Conservation (phyloP, 2,797 vertebrate genomes). For the Sebastes vulpes region DNA sequence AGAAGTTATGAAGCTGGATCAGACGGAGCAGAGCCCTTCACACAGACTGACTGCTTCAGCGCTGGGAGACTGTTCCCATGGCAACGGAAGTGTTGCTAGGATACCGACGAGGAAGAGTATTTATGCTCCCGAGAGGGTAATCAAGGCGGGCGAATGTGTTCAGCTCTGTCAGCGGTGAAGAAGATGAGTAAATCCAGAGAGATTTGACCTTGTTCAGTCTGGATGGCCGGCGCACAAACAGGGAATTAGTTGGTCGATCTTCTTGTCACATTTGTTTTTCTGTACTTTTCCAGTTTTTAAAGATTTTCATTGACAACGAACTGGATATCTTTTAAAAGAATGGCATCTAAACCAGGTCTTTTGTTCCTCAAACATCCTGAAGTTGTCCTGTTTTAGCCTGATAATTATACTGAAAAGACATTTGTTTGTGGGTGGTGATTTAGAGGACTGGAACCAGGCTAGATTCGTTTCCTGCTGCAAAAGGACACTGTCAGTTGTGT, state of each 20-base stretch:
- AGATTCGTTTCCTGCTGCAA: neutral
- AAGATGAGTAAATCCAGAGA: slow-evolving; percentile 10
- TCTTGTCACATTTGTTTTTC: neutral
- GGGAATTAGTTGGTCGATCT: fast-evolving
- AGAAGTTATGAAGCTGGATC: slow-evolving; percentile 32
- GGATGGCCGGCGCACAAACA: neutral
- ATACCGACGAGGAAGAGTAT: slow-evolving; percentile 35
- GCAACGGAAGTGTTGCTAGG: slow-evolving; percentile 63
- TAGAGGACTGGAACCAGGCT: neutral
- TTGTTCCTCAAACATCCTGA: neutral
- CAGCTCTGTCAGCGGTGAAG: neutral
- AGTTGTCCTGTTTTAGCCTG: neutral
- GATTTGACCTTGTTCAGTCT: slow-evolving; percentile 1
- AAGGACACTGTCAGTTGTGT: neutral
- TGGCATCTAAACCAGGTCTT: neutral
- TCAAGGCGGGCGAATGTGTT: slow-evolving; percentile 21
- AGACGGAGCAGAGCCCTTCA: slow-evolving; percentile 2
- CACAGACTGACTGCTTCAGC: slow-evolving; percentile 19
- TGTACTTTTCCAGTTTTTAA: neutral
- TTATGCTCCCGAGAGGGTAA: slow-evolving; percentile 29
- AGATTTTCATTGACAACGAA: neutral
- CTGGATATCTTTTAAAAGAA: neutral
- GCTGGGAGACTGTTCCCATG: slow-evolving; percentile 70
- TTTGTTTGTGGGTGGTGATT: neutral
- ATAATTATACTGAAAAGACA: neutral